Evolutionary conservation across 2,888 invertebrate genomes (phyloP), one percentile per base, ranked within the genome.

Genomic region (Drosophila imparisetae): DNA sequence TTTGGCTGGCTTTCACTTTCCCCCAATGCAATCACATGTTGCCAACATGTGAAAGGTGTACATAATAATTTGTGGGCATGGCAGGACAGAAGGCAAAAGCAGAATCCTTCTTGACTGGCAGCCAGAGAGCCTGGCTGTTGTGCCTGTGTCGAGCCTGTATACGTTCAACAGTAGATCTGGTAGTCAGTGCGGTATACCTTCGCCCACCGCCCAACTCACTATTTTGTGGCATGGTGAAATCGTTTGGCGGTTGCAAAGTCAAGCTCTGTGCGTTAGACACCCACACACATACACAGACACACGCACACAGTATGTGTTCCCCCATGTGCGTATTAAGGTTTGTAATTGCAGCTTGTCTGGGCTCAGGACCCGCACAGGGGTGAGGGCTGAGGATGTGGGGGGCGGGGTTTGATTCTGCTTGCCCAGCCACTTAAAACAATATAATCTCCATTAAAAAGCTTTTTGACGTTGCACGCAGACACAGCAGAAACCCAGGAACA

Each of bases 371-470:
- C 42, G 11, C 2, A 66, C 21, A 27, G n/a, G 13, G 36, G 64
- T 52, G 34, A 15, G 6, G 32, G 18, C 2, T 0, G 29, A 24
- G 4, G 24, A 13, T 15, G 4, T 13, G 10, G 8, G 11, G 29
- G 18, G 7, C 13, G 21, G 34, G 29, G 5, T 21, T 30, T 32
- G 40, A n/a, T 13, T 29, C 32, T 45, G 30, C 59, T 60, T 55
- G 45, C 67, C 70, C 80, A 74, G 85, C 80, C 87, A 89, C 90
- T 87, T 87, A 87, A 81, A 86, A 91, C 91, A 89, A 89, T 90
- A 91, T 90, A 91, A 91, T 91, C 90, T 83, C 80, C 89, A 89
- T 91, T 90, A 85, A 90, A 91, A 90, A 85, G 89, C 87, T 85
- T 90, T 87, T 84, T 89, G 87, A 87, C 90, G 89, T 90, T 78